Evolutionary conservation across 2,797 vertebrate species (phyloP).

Genomic region (Oreortyx pictus): DNA sequence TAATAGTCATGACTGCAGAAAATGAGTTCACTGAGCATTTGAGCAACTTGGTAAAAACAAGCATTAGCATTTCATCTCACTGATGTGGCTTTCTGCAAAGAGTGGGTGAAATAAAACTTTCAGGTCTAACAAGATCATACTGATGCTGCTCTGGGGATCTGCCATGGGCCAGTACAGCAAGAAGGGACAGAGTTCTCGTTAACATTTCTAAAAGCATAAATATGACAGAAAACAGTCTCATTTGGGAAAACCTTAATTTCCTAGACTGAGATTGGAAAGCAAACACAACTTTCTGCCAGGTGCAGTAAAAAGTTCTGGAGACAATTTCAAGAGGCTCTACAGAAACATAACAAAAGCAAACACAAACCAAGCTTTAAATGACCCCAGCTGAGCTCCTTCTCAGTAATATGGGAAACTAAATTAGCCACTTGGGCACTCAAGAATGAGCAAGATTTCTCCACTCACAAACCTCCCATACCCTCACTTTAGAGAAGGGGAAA

Average conservation of each 20-base stretch:
- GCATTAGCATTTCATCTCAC: slow-evolving; percentile 7
- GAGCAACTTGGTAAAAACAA: background rate
- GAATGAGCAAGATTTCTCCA: slow-evolving; percentile 26
- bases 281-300: slow-evolving; percentile 48
- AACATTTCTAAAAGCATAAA: slow-evolving; percentile 29
- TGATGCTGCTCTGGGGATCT: background rate
- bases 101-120: slow-evolving; percentile 22
- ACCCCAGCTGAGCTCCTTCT: slow-evolving; percentile 11
- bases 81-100: background rate
- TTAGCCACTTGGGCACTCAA: slow-evolving; percentile 34
- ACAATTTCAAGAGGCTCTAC: slow-evolving; percentile 35
- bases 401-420: slow-evolving; percentile 24
- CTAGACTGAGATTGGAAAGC: slow-evolving; percentile 22
- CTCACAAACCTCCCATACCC: background rate
- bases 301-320: slow-evolving; percentile 54
- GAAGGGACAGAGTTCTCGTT: background rate
- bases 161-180: background rate
- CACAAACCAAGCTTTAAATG: slow-evolving; percentile 1
- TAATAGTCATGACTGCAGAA: background rate
- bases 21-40: background rate
- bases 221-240: background rate
- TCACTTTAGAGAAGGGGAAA: background rate
- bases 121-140: background rate
- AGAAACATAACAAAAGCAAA: slow-evolving; percentile 53
- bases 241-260: slow-evolving; percentile 35